Base-by-base conservation (phyloP, 2,113 vertebrate species). In the Athene cunicularia region DNA sequence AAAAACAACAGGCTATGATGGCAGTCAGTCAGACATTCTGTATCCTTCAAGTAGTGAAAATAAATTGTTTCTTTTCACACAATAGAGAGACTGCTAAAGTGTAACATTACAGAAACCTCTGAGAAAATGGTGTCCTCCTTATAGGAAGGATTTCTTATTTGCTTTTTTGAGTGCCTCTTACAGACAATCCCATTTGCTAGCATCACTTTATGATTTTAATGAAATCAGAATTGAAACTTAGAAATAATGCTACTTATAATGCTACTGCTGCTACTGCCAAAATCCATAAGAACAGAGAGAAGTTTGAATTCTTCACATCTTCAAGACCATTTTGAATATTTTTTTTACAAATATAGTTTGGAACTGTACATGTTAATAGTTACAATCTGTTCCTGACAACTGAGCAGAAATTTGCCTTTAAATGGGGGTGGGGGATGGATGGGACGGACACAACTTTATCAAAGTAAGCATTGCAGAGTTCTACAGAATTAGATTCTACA, bases 1-100 rank as follows among this genome's bases (percentile, higher is more conserved):
- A 98, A 98, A 98, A 98, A 98, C 97, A 98, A 98, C 92, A 96
- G 98, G 96, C 97, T 97, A 95, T 94, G 94, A 98, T 88, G 91
- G 98, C 95, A 98, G 95, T 97, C 97, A 98, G 94, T 97, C 97
- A 98, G 95, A 97, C 92, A 92, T 96, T 97, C 95, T 93, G 88
- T 93, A 96, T 88, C 96, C 90, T 95, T 97, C 97, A 97, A 97
- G 95, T 93, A 97, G 80, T 95, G 94, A 97, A 97, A 98, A 98
- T 93, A 98, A 97, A 98, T 98, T 95, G 93, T 96, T 97, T 97
- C 90, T 97, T 97, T 98, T 95, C 94, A 86, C 86, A 93, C 75
- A 95, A 91, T 75, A 80, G 45, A 47, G 85, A 97, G 89, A 97
- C 95, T 95, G 89, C 82, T 96, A 90, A 97, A 96, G 84, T 71